phyloP scores from a whole-genome alignment of 2,113 vertebrate species.

The Pelmatolapia mariae region DNA sequence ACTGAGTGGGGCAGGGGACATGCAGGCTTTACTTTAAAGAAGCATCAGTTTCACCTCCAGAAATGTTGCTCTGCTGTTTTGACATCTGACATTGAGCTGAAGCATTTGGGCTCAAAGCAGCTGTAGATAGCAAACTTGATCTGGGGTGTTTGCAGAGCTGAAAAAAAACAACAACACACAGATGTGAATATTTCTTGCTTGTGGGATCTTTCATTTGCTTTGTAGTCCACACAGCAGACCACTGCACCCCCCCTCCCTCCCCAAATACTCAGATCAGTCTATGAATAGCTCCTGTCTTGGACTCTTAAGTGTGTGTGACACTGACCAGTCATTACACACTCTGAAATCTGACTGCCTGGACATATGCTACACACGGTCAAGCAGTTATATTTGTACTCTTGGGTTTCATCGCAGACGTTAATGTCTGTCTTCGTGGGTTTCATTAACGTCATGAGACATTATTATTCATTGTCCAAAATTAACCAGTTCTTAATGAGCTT shows the following conservation, averaged over 20 bases:
- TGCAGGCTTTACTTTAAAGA: not conserved
- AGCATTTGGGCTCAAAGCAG: not conserved
- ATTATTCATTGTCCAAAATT: not conserved
- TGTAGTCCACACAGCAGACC: not conserved
- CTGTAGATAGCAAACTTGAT: not conserved
- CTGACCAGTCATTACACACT: not conserved
- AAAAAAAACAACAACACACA: not conserved
- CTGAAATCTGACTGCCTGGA: conserved; percentile 16
- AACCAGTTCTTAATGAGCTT: not conserved
- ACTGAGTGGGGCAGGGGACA: not conserved
- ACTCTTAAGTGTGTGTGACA: conserved; percentile 20
- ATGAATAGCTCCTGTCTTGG: not conserved
- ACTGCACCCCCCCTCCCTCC: not conserved
- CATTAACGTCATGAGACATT: not conserved
- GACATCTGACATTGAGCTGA: not conserved
- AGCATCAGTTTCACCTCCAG: not conserved
- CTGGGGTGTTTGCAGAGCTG: not conserved
- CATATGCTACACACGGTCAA: conserved; percentile 1
- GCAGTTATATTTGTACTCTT: not conserved
- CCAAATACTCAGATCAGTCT: not conserved
- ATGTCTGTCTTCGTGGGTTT: not conserved
- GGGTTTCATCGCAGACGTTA: conserved; percentile 8
- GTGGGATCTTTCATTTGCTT: not conserved
- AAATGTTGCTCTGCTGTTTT: not conserved
- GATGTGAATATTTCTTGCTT: not conserved